Conservation (phyloP, 2,888 invertebrate species). For the Galeopsomyia nigrocyanea region DNA sequence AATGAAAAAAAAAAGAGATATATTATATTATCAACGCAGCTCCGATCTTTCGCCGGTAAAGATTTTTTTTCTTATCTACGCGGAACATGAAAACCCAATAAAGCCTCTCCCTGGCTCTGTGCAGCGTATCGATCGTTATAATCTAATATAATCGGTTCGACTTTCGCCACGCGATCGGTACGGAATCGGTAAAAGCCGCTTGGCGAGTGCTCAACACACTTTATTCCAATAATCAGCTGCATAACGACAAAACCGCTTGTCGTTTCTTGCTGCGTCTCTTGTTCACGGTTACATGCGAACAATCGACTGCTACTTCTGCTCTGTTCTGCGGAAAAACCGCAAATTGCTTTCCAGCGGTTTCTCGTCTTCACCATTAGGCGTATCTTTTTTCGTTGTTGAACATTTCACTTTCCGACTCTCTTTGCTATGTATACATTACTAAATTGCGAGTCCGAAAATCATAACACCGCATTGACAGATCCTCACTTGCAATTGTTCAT, state of each 20-base stretch:
- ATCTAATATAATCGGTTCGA: slow-evolving; percentile 16
- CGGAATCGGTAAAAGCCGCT: slow-evolving; percentile 16
- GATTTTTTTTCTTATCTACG: no score
- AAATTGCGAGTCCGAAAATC: no score
- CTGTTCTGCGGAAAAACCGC: slow-evolving; percentile 17
- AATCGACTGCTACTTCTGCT: background rate
- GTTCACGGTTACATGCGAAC: background rate
- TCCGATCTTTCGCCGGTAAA: slow-evolving; percentile 1
- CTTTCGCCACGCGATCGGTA: slow-evolving; percentile 18
- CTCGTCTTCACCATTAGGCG: background rate
- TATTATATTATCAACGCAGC: background rate
- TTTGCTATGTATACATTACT: no score
- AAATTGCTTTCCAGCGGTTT: slow-evolving; percentile 22
- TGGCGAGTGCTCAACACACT: slow-evolving; percentile 11
- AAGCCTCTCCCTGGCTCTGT: background rate
- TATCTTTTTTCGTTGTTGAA: slow-evolving; percentile 6
- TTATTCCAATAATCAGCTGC: slow-evolving; percentile 16
- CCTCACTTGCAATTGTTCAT: no score
- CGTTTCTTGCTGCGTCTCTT: slow-evolving; percentile 10
- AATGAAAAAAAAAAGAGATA: background rate
- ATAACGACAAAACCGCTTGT: slow-evolving; percentile 11
- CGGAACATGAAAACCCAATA: no score
- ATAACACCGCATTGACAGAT: no score
- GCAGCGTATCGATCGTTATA: background rate
- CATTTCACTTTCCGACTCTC: background rate